phyloP scores from a whole-genome alignment of 2,113 vertebrate species.

The Cinclus mexicanus region DNA sequence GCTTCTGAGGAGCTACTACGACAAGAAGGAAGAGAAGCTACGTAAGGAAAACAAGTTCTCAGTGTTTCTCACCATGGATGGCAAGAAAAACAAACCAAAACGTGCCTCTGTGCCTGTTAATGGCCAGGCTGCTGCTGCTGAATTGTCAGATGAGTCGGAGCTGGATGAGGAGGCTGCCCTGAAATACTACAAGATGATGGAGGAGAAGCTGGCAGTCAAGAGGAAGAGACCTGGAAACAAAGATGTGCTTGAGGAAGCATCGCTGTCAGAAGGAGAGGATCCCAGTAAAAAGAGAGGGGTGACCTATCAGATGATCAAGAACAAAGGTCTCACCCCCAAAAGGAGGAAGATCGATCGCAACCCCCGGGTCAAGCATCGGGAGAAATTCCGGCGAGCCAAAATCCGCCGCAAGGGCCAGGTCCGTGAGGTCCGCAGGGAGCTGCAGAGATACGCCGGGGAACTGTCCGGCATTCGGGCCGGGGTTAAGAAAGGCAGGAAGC shows the following conservation, averaged over 20 bases:
- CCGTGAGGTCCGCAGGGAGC: slow-evolving; percentile 84
- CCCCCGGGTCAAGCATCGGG: slow-evolving; percentile 93
- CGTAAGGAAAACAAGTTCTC: slow-evolving; percentile 46
- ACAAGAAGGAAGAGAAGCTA: neutral
- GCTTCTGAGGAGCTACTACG: slow-evolving; percentile 70
- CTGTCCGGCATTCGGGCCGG: slow-evolving; percentile 92
- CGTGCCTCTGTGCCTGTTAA: neutral
- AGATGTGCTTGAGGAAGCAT: neutral
- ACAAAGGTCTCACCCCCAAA: slow-evolving; percentile 89
- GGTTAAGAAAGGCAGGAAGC: slow-evolving; percentile 92
- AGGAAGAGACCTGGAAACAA: slow-evolving; percentile 60
- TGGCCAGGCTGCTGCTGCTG: neutral
- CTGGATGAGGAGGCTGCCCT: slow-evolving; percentile 83
- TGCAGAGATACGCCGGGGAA: slow-evolving; percentile 86
- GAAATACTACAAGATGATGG: slow-evolving; percentile 74
- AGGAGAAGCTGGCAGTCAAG: slow-evolving; percentile 67
- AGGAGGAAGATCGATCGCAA: slow-evolving; percentile 97
- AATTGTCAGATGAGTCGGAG: slow-evolving; percentile 4
- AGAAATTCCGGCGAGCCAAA: slow-evolving; percentile 91
- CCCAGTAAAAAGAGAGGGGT: slow-evolving; percentile 69
- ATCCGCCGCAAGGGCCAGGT: slow-evolving; percentile 95
- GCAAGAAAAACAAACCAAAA: slow-evolving; percentile 29
- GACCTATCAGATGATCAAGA: slow-evolving; percentile 80
- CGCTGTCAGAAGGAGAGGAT: neutral
- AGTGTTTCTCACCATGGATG: neutral